A percentile compares a stretch with the other conserved stretches of the same genome.
These are phyloP conservation scores for Nipponia nippon DNA, from an alignment of 2,113 vertebrate species.

Conservation along the genomic window DNA sequence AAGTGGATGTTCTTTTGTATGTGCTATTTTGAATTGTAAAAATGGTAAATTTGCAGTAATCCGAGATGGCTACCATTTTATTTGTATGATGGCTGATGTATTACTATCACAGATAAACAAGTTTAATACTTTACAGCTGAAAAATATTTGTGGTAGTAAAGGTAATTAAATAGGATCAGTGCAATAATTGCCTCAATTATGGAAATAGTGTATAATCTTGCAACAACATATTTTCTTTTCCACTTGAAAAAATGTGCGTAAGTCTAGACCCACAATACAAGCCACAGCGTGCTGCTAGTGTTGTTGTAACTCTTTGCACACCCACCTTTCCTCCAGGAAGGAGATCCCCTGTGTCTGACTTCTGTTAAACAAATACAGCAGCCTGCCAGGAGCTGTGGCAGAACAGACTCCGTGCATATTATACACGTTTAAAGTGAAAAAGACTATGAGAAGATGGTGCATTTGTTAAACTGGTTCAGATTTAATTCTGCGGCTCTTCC, in stretches of 20 bases:
- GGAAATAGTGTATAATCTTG: background rate
- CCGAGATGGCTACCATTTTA: background rate
- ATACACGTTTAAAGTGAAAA: background rate
- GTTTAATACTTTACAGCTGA: background rate
- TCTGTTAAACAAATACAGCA: background rate
- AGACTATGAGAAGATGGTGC: background rate
- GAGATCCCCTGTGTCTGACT: background rate
- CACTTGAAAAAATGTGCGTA: background rate
- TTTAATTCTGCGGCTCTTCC: background rate
- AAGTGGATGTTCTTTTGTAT: background rate
- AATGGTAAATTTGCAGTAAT: background rate
- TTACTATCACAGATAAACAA: background rate
- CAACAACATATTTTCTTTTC: background rate
- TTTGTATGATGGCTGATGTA: background rate
- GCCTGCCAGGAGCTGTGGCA: background rate
- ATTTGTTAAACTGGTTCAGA: background rate
- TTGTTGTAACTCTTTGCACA: background rate
- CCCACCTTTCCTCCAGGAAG: background rate
- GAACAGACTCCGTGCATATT: fast-evolving
- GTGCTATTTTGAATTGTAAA: background rate
- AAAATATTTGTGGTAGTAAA: slow-evolving; percentile 3
- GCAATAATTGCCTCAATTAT: slow-evolving; percentile 35
- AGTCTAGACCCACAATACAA: background rate
- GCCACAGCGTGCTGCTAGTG: background rate
- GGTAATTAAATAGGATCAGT: slow-evolving; percentile 6